These are phyloP conservation scores for Tetragonisca angustula DNA, from an alignment of 2,888 invertebrate genomes.

Conservation along the genomic window DNA sequence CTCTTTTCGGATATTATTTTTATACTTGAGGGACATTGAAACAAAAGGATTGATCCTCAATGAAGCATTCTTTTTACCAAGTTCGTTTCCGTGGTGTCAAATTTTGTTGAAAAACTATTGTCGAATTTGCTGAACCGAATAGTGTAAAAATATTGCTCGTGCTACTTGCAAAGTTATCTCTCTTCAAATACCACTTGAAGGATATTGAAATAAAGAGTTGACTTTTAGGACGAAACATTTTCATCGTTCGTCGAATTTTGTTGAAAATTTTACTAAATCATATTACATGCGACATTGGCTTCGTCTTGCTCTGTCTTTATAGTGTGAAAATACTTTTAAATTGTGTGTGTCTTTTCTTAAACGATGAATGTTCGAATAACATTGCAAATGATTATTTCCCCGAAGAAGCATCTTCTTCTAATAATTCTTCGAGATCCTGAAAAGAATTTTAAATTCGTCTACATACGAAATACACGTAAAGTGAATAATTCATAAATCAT, in stretches of 20 bases:
- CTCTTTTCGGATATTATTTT: no score
- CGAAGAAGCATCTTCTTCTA: not conserved
- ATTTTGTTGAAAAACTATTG: not conserved
- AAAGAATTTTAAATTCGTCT: not conserved
- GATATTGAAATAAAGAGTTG: no score
- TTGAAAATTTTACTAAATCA: not conserved
- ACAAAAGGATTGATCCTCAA: not conserved
- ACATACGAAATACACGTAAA: not conserved
- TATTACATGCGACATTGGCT: not conserved
- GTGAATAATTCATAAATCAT: constrained; percentile 4
- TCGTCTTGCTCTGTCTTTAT: no score
- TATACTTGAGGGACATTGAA: no score
- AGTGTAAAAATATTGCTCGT: not conserved
- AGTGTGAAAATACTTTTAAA: no score
- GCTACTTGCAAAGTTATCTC: no score
- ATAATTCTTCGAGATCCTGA: not conserved
- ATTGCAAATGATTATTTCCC: not conserved
- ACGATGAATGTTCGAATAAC: not conserved
- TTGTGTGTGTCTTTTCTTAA: not conserved
- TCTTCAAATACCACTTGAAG: no score
- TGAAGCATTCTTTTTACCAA: not conserved
- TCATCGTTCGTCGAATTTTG: not conserved
- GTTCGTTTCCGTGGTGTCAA: not conserved
- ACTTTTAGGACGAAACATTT: not conserved
- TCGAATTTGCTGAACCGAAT: not conserved